Evolutionary conservation across 2,113 vertebrate species (phyloP).

Genomic region (Chaetura pelagica): DNA sequence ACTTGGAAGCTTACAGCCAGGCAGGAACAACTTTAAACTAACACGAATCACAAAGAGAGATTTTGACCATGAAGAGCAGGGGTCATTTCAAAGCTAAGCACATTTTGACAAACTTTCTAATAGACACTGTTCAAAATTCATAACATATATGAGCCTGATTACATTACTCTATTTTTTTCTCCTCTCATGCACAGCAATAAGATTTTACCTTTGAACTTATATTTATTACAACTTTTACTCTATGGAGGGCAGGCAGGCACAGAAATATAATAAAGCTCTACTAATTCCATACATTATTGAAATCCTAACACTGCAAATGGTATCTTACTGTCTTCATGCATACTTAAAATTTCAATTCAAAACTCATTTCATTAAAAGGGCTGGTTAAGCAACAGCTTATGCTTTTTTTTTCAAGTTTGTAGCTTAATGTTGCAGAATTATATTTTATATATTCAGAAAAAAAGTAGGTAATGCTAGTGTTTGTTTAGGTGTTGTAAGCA

Average conservation of each 20-base stretch:
- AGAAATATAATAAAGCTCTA: constrained; percentile 76
- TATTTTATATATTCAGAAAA: not conserved
- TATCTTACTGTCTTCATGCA: constrained; percentile 71
- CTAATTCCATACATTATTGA: constrained; percentile 83
- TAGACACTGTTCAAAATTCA: constrained; percentile 78
- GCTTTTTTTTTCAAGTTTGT: not conserved
- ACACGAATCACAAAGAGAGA: not conserved
- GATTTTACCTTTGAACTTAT: constrained; percentile 77
- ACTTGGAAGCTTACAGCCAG: not conserved
- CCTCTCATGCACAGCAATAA: constrained; percentile 62
- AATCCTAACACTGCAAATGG: constrained; percentile 72
- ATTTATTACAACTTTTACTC: constrained; percentile 79
- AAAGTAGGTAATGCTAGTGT: not conserved
- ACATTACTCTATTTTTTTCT: constrained; percentile 78
- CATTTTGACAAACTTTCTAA: constrained; percentile 79
- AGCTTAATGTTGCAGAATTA: not conserved
- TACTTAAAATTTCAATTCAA: constrained; percentile 75
- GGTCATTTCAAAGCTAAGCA: constrained; percentile 78
- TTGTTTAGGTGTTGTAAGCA: constrained; percentile 28
- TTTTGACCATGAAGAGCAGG: too few relatives aligned
- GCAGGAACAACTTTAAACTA: not conserved
- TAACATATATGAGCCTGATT: constrained; percentile 77
- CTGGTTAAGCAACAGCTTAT: constrained; percentile 59
- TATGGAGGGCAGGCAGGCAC: constrained; percentile 61
- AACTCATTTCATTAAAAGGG: constrained; percentile 59